Percentiles rank a stretch among this genome's conserved stretches.
These are phyloP conservation scores for Rutpela maculata DNA, from an alignment of 2,888 invertebrate genomes.

Conservation along the genomic window DNA sequence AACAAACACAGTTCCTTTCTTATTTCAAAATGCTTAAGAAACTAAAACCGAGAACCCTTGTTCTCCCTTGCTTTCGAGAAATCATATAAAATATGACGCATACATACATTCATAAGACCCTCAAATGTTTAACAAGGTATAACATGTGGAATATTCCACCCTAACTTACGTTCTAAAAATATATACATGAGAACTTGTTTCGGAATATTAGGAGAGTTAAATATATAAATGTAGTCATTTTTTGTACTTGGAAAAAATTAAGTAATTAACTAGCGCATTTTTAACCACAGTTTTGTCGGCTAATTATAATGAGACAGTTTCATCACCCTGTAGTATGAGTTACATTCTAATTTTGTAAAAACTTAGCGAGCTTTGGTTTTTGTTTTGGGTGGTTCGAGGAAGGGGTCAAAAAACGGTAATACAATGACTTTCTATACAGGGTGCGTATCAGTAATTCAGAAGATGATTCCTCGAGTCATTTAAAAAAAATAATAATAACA, in stretches of 20 bases:
- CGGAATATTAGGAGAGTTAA: slow-evolving; percentile 18
- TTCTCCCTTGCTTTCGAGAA: slow-evolving; percentile 1
- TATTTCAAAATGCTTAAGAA: background rate
- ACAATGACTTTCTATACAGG: too few species aligned
- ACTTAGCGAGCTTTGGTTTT: too few species aligned
- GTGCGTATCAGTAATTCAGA: too few species aligned
- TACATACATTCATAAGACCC: background rate
- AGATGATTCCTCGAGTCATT: too few species aligned
- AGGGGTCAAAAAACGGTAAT: too few species aligned
- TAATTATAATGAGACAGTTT: background rate
- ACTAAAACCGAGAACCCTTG: background rate
- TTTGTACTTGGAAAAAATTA: slow-evolving; percentile 18
- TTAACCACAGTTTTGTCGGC: background rate
- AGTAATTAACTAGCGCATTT: slow-evolving; percentile 15
- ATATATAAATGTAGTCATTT: slow-evolving; percentile 16
- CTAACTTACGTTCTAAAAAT: slow-evolving; percentile 31
- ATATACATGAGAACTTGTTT: slow-evolving; percentile 32
- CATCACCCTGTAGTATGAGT: background rate
- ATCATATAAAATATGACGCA: slow-evolving; percentile 34
- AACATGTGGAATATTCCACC: slow-evolving; percentile 36
- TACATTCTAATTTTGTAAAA: background rate
- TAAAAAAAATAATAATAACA: too few species aligned
- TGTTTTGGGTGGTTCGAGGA: too few species aligned
- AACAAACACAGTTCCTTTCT: background rate
- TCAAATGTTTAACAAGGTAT: slow-evolving; percentile 26